These are phyloP conservation scores for Halichoeres trimaculatus DNA, from an alignment of 2,113 vertebrate species.

Conservation along the genomic window DNA sequence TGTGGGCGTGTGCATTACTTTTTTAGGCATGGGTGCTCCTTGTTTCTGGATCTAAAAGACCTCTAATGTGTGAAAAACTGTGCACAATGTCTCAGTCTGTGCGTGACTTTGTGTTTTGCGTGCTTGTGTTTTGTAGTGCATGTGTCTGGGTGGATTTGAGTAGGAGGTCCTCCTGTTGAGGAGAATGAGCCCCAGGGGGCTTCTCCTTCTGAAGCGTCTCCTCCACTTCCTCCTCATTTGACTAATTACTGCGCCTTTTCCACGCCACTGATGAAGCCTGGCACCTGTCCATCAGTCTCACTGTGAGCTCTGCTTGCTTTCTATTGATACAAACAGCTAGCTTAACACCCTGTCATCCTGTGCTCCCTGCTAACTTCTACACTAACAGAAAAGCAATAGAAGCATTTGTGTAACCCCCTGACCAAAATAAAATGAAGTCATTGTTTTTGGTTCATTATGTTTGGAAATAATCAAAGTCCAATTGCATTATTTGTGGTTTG, in stretches of 20 bases:
- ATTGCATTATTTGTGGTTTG: slow-evolving; percentile 68
- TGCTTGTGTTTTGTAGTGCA: slow-evolving; percentile 31
- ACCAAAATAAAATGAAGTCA: slow-evolving; percentile 5
- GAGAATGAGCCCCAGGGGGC: slow-evolving; percentile 63
- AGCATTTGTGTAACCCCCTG: not conserved
- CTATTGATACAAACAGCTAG: slow-evolving; percentile 42
- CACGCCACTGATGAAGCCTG: slow-evolving; percentile 75
- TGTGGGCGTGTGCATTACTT: slow-evolving; percentile 16
- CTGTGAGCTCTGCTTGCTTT: slow-evolving; percentile 35
- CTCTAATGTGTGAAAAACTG: slow-evolving; percentile 51
- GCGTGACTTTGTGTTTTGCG: slow-evolving; percentile 45
- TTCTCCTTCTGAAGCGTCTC: slow-evolving; percentile 53
- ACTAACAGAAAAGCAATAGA: not conserved
- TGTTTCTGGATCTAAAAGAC: slow-evolving; percentile 33
- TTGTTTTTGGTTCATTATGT: slow-evolving; percentile 40
- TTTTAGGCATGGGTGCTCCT: slow-evolving; percentile 15
- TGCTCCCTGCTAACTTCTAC: not conserved
- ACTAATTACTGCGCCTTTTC: slow-evolving; percentile 79
- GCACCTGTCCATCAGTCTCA: slow-evolving; percentile 77
- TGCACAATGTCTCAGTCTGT: slow-evolving; percentile 38
- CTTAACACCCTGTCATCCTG: slow-evolving; percentile 10
- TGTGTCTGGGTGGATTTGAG: slow-evolving; percentile 43
- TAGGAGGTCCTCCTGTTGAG: slow-evolving; percentile 64
- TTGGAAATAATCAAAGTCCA: slow-evolving; percentile 62
- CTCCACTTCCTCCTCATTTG: slow-evolving; percentile 73